Percentiles rank a stretch among this genome's conserved stretches.
phyloP scores from a whole-genome alignment of 2,888 invertebrate species.

The Drosophila tripunctata region DNA sequence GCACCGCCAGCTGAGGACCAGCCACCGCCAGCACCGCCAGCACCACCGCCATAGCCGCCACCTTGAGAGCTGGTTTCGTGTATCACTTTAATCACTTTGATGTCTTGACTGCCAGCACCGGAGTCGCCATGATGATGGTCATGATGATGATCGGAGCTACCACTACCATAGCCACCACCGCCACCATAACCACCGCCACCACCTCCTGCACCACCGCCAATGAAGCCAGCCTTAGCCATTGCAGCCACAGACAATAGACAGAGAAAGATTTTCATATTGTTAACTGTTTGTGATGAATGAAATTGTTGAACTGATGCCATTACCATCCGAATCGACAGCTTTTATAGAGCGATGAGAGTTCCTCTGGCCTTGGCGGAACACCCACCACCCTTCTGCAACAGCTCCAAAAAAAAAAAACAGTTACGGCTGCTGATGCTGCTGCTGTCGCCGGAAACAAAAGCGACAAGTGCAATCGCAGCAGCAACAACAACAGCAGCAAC shows the following conservation, averaged over 20 bases:
- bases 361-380: conserved; percentile 46
- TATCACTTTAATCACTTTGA: conserved; percentile 66
- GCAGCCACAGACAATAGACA: conserved; percentile 64
- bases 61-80: conserved; percentile 48
- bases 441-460: conserved; percentile 42
- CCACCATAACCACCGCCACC: conserved; percentile 32
- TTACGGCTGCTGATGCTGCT: background rate
- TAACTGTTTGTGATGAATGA: conserved; percentile 53
- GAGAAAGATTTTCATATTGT: conserved; percentile 65
- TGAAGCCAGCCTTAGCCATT: conserved; percentile 62
- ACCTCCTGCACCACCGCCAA: conserved; percentile 52
- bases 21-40: conserved; percentile 39
- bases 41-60: conserved; percentile 46
- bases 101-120: conserved; percentile 34
- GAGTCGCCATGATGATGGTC: conserved; percentile 27
- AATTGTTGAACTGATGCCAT: conserved; percentile 61
- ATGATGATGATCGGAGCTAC: conserved; percentile 26
- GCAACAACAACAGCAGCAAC: conserved; percentile 12
- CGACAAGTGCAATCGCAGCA: conserved; percentile 36
- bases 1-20: conserved; percentile 21
- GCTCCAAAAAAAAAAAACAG: conserved; percentile 8
- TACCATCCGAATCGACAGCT: conserved; percentile 41
- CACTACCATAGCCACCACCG: conserved; percentile 31
- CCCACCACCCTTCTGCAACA: conserved; percentile 21
- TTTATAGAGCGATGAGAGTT: conserved; percentile 58